Evolutionary conservation across 2,113 vertebrate genomes (phyloP).

Genomic region (Empidonax alnorum): DNA sequence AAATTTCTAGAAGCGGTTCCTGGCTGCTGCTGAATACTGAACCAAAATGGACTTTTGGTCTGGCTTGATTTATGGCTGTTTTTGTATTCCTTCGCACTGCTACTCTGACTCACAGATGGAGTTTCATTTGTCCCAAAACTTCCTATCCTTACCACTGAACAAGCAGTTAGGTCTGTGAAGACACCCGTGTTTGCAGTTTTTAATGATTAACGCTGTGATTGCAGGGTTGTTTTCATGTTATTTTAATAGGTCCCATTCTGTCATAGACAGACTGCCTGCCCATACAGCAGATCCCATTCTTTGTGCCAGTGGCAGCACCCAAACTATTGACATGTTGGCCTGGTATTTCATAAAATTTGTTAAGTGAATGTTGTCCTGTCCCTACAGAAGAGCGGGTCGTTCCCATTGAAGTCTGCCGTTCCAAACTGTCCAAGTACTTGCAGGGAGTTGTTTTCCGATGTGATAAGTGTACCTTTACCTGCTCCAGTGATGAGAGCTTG

Average conservation of each 20-base stretch:
- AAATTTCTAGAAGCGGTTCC: background rate
- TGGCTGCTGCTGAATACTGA: background rate
- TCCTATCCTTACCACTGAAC: background rate
- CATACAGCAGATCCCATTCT: background rate
- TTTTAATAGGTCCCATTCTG: background rate
- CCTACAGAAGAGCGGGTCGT: conserved; percentile 93
- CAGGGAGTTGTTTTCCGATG: conserved; percentile 95
- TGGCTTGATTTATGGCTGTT: background rate
- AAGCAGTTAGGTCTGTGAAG: background rate
- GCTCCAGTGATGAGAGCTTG: conserved; percentile 93
- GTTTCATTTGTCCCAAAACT: background rate
- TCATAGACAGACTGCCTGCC: background rate
- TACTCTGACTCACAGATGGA: background rate
- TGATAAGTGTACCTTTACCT: conserved; percentile 98
- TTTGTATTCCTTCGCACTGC: background rate
- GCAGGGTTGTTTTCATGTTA: background rate
- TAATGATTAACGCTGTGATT: background rate
- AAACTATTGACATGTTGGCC: background rate
- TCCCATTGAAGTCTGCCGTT: conserved; percentile 95
- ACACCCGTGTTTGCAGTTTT: background rate
- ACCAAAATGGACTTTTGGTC: background rate
- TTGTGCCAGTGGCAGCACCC: background rate
- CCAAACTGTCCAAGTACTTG: conserved; percentile 95
- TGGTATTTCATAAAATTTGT: background rate
- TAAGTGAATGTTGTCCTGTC: conserved; percentile 41